Evolutionary conservation across 2,888 invertebrate genomes (phyloP).

Genomic region (Heteromurus nitidus): DNA sequence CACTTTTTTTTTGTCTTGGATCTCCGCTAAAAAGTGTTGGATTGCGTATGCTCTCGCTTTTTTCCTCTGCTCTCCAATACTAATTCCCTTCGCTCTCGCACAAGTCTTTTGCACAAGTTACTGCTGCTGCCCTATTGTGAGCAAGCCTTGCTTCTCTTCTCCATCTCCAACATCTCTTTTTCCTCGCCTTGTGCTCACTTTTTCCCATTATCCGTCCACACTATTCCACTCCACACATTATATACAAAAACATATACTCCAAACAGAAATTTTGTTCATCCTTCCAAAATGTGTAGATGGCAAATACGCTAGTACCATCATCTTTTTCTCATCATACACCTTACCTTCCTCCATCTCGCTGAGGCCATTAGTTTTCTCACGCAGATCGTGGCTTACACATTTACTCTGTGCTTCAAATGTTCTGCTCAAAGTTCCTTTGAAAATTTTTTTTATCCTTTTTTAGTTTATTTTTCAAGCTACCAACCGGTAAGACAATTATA

Average conservation of each 20-base stretch:
- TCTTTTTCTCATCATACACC: background rate
- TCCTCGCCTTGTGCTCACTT: background rate
- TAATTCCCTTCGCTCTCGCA: background rate
- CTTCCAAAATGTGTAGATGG: too few relatives aligned
- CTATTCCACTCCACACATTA: too few relatives aligned
- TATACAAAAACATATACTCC: too few relatives aligned
- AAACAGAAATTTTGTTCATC: too few relatives aligned
- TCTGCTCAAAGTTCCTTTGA: slow-evolving; percentile 71
- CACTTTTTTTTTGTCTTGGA: background rate
- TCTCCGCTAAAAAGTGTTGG: background rate
- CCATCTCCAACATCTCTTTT: too few relatives aligned
- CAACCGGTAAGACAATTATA: slow-evolving; percentile 71
- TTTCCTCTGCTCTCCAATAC: background rate
- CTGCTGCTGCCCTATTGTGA: slow-evolving; percentile 43
- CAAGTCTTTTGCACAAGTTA: background rate
- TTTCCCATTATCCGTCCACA: background rate
- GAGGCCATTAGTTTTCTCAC: slow-evolving; percentile 72
- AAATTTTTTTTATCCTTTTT: slow-evolving; percentile 45
- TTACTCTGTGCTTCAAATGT: slow-evolving; percentile 72
- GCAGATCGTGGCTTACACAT: slow-evolving; percentile 70
- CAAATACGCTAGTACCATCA: background rate
- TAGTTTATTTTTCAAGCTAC: slow-evolving; percentile 67
- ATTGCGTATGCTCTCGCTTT: background rate
- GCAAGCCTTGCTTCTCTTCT: slow-evolving; percentile 15
- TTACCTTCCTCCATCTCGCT: slow-evolving; percentile 39